Evolutionary conservation across 2,797 vertebrate species (phyloP), one percentile per base, ranked within the genome.

Genomic region (Glyptemys insculpta): DNA sequence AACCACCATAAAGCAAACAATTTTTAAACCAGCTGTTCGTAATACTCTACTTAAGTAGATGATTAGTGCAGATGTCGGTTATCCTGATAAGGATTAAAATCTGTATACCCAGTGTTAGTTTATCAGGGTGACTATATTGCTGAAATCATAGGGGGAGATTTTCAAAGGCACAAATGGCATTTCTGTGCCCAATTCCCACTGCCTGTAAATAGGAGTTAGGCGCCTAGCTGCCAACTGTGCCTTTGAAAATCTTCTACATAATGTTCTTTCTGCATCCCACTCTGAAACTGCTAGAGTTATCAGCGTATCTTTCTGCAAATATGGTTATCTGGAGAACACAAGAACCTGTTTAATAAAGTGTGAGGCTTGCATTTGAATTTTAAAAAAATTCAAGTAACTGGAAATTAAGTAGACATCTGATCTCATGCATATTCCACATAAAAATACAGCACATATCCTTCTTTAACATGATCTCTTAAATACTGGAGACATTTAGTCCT

Each of bases 301-400:
- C 85, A 81, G 59, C 92, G 34, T 94, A 47, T 6, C 16, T 89
- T 94, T 89, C 79, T 79, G 88, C 62, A 96, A 62, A 31, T 56
- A 8, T 31, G 50, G 44, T 92, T 86, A 92, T 79, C 87, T 85
- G 86, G 92, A 81, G 83, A 95, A 89, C 83, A 86, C 3, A 86
- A 93, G 90, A 97, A 72, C 21, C 74, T 79, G 74, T 76, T 95
- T 95, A 97, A 96, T 95, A 90, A 94, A 96, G 78, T 82, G 4
- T 44, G 37, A 4, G 1, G 87, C 2, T 93, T 94, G 89, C 16
- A 76, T 87, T 87, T 96, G 83, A 91, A 92, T 93, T 92, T 94
- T 92, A 79, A 81, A 93, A 68, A 94, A 84, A 79, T 1, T 29
- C 53, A 92, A 95, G 91, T 89, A 92, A 81, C 8, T 6, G 2